These are phyloP conservation scores for Pseudorectes ferrugineus DNA, from an alignment of 2,113 vertebrate genomes.

Conservation along the genomic window DNA sequence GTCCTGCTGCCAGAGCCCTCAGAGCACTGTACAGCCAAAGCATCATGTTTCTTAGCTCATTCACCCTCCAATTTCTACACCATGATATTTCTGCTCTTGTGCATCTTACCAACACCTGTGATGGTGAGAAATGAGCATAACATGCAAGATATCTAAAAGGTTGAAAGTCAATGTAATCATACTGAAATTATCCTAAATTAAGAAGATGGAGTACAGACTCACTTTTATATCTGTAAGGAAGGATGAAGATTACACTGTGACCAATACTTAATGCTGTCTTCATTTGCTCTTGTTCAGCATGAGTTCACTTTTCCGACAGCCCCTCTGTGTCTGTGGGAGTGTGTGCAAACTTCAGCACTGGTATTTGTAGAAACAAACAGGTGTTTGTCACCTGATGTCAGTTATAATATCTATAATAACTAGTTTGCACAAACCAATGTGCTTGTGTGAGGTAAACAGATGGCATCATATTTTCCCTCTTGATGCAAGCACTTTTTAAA, in stretches of 20 bases:
- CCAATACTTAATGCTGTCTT: background rate
- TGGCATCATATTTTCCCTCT: background rate
- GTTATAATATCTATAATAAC: background rate
- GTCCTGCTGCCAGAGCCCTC: background rate
- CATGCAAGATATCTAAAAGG: background rate
- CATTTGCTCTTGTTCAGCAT: background rate
- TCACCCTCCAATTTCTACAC: background rate
- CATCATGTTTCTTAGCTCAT: background rate
- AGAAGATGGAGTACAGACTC: background rate
- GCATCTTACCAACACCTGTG: background rate
- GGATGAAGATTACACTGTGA: background rate
- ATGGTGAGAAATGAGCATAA: background rate
- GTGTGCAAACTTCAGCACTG: background rate
- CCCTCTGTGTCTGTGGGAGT: background rate
- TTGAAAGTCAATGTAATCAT: background rate
- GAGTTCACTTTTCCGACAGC: background rate
- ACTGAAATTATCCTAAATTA: background rate
- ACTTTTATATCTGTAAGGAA: background rate
- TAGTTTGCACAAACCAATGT: background rate
- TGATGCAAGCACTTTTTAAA: background rate
- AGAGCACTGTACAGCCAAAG: background rate
- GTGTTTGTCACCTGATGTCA: background rate
- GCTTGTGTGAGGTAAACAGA: slow-evolving; percentile 8
- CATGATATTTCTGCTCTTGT: background rate
- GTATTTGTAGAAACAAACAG: slow-evolving; percentile 1